phyloP scores from a whole-genome alignment of 2,888 invertebrate genomes.

The Sisyra terminalis region DNA sequence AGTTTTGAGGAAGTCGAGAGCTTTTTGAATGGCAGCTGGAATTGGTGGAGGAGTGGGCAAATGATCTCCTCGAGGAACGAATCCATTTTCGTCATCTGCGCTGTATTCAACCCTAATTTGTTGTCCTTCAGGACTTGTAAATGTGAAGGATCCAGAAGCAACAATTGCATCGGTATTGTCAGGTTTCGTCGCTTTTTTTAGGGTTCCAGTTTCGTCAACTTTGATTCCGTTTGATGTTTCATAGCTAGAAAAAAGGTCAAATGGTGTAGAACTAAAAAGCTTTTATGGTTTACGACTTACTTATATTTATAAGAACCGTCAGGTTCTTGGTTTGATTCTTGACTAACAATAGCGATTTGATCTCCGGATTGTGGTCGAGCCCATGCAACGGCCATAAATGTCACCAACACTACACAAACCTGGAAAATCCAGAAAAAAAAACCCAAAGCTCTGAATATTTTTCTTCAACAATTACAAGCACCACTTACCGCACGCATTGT shows the following conservation, averaged over 20 bases:
- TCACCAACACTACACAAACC: no score
- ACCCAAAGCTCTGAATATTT: no score
- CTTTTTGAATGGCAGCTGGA: constrained; percentile 57
- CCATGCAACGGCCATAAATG: constrained; percentile 18
- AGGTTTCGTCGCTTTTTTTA: constrained; percentile 53
- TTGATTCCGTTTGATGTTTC: constrained; percentile 71
- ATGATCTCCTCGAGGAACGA: constrained; percentile 44
- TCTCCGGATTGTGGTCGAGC: constrained; percentile 40
- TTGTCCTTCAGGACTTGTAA: constrained; percentile 54
- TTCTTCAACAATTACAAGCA: no score
- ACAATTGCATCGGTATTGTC: constrained; percentile 49
- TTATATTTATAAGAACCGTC: constrained; percentile 58
- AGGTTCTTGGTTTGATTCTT: constrained; percentile 52
- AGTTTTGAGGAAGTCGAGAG: constrained; percentile 50
- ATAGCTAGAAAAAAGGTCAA: constrained; percentile 34
- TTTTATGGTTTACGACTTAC: constrained; percentile 25
- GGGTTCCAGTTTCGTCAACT: constrained; percentile 59
- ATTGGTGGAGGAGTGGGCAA: constrained; percentile 61
- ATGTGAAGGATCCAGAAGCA: constrained; percentile 47
- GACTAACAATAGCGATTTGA: constrained; percentile 47
- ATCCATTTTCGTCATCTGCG: constrained; percentile 55
- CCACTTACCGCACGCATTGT: no score
- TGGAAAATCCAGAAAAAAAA: no score
- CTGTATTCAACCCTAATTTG: constrained; percentile 49
- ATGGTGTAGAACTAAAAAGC: constrained; percentile 6